Percentiles rank a stretch among this genome's conserved stretches.
phyloP scores from a whole-genome alignment of 2,113 vertebrate species.

The Reinhardtius hippoglossoides region DNA sequence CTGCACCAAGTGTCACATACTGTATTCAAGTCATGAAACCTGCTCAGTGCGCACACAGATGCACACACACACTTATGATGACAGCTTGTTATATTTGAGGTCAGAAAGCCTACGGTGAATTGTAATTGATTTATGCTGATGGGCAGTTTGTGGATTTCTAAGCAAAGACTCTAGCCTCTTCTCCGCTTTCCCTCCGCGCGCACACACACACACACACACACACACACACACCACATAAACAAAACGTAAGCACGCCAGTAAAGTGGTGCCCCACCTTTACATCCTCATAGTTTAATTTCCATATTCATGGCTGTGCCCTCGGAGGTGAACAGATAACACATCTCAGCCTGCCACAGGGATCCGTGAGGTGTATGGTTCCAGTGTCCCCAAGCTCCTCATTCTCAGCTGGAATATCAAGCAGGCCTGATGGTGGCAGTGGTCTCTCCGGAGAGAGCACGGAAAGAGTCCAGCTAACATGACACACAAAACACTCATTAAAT shows the following conservation, averaged over 20 bases:
- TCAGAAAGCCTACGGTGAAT: slow-evolving; percentile 58
- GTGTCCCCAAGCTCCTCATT: slow-evolving; percentile 53
- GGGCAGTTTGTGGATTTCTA: slow-evolving; percentile 57
- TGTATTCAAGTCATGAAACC: slow-evolving; percentile 59
- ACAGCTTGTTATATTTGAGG: slow-evolving; percentile 73
- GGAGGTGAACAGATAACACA: slow-evolving; percentile 52
- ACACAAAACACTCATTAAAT: slow-evolving; percentile 31
- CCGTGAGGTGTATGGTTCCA: slow-evolving; percentile 52
- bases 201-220: slow-evolving; percentile 4
- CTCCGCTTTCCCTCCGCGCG: slow-evolving; percentile 24
- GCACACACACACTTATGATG: slow-evolving; percentile 36
- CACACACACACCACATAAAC: background rate
- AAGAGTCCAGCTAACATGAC: slow-evolving; percentile 22
- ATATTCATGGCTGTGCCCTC: slow-evolving; percentile 50
- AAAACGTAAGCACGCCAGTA: too few relatives aligned
- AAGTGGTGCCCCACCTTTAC: slow-evolving; percentile 11
- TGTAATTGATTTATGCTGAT: slow-evolving; percentile 74
- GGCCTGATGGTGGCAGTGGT: slow-evolving; percentile 13
- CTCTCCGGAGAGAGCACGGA: slow-evolving; percentile 22
- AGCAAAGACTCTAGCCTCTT: slow-evolving; percentile 18
- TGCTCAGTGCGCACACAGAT: background rate
- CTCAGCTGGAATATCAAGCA: slow-evolving; percentile 67
- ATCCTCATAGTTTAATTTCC: slow-evolving; percentile 40
- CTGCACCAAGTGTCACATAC: slow-evolving; percentile 40
- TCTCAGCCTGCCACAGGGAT: slow-evolving; percentile 24